Conservation (phyloP, 2,113 vertebrate species). For the Taxidea taxus region DNA sequence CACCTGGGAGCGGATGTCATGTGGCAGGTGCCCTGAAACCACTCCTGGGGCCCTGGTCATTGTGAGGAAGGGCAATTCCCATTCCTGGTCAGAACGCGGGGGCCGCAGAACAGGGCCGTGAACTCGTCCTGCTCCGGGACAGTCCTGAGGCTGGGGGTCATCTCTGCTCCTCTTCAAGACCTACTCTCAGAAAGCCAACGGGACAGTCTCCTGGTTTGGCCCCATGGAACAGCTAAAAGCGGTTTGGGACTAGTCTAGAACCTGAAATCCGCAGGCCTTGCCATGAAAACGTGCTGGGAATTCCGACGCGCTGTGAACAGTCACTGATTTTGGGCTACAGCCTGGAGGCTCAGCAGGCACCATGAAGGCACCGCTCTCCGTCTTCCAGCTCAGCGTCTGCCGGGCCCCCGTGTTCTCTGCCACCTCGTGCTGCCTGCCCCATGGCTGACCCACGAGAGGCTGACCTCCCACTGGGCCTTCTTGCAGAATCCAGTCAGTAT, state of each 20-base stretch:
- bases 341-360: fast-evolving
- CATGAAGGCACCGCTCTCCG: fast-evolving
- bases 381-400: not conserved
- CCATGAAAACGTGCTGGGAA: not conserved
- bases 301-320: fast-evolving
- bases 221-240: fast-evolving
- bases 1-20: not conserved
- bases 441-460: not conserved
- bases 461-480: not conserved
- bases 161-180: not conserved
- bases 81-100: not conserved
- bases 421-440: too few species aligned
- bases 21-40: not conserved
- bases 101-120: not conserved
- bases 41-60: not conserved
- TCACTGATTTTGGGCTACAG: not conserved
- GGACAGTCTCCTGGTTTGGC: not conserved
- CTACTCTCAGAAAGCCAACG: not conserved
- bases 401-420: too few species aligned
- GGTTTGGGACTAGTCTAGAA: not conserved
- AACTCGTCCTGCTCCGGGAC: not conserved
- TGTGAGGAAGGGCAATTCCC: not conserved
- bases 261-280: too few species aligned
- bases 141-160: not conserved
- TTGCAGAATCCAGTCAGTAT: too few species aligned